Evolutionary conservation across 2,888 invertebrate species (phyloP).

Genomic region (Idaea dimidiata): DNA sequence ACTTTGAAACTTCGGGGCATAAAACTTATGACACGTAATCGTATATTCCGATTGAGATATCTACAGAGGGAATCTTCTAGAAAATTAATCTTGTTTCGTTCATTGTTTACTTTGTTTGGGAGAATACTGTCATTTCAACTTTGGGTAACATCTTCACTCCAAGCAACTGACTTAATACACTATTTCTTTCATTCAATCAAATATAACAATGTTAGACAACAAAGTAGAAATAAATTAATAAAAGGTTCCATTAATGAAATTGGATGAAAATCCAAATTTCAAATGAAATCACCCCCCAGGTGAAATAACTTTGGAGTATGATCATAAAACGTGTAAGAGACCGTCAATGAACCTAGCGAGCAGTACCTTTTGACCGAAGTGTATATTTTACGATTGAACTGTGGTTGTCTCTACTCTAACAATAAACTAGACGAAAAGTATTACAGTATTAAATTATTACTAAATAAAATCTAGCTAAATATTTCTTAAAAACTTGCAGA

Average conservation of each 20-base stretch:
- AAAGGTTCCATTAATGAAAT: not conserved
- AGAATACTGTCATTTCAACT: conserved; percentile 35
- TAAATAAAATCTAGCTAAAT: too few species aligned
- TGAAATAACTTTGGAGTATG: conserved; percentile 1
- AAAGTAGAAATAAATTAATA: not conserved
- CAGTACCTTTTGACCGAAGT: not conserved
- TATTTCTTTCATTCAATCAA: conserved; percentile 2
- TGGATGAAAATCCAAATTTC: not conserved
- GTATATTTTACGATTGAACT: not conserved
- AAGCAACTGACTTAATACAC: not conserved
- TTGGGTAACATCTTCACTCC: conserved; percentile 24
- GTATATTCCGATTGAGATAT: conserved; percentile 70
- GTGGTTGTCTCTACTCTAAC: not conserved
- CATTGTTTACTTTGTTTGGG: conserved; percentile 44
- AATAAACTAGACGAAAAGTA: not conserved
- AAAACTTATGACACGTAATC: conserved; percentile 81
- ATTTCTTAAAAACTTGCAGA: too few species aligned
- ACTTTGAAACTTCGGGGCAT: conserved; percentile 77
- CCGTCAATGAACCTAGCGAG: not conserved
- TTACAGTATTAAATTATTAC: too few species aligned
- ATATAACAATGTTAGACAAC: not conserved
- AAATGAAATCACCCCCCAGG: not conserved
- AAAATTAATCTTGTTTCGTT: conserved; percentile 54
- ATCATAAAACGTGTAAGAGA: not conserved
- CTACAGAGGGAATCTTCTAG: conserved; percentile 48